phyloP scores from a whole-genome alignment of 2,797 vertebrate species.

The Epinephelus coioides region DNA sequence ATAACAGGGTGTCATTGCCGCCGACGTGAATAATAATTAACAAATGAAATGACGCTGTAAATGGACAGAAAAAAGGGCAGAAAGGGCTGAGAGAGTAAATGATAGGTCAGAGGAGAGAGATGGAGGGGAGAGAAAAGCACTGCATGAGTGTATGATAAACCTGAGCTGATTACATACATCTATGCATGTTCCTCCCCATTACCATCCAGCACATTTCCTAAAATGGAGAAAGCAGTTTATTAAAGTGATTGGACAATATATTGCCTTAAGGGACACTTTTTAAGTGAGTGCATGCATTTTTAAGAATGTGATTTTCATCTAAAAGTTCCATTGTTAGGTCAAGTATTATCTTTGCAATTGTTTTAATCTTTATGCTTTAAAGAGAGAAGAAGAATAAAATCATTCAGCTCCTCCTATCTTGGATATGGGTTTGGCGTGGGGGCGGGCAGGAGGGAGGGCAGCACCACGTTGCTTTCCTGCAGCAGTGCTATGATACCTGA shows the following conservation, averaged over 20 bases:
- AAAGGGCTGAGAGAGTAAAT: not conserved
- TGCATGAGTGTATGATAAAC: constrained; percentile 14
- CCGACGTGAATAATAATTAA: no score
- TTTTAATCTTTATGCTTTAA: constrained; percentile 26
- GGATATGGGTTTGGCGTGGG: constrained; percentile 23
- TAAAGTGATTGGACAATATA: constrained; percentile 52
- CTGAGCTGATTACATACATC: constrained; percentile 60
- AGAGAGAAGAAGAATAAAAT: constrained; percentile 24
- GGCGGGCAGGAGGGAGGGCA: constrained; percentile 45
- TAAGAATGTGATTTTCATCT: not conserved
- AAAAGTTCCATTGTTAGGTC: not conserved
- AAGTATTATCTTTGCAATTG: not conserved
- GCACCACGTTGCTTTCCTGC: constrained; percentile 65
- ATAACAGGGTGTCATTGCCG: no score
- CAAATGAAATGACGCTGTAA: not conserved
- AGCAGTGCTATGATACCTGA: constrained; percentile 81
- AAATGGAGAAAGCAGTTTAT: constrained; percentile 56
- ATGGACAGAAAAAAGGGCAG: not conserved
- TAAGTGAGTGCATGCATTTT: constrained; percentile 26
- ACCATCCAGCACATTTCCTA: constrained; percentile 55
- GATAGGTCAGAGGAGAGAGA: constrained; percentile 15
- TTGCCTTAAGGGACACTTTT: constrained; percentile 24
- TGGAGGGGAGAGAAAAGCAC: not conserved
- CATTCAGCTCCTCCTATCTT: constrained; percentile 41
- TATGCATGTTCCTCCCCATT: constrained; percentile 54